These are phyloP conservation scores for Campoplex nolae DNA, from an alignment of 2,888 invertebrate genomes.

Conservation along the genomic window DNA sequence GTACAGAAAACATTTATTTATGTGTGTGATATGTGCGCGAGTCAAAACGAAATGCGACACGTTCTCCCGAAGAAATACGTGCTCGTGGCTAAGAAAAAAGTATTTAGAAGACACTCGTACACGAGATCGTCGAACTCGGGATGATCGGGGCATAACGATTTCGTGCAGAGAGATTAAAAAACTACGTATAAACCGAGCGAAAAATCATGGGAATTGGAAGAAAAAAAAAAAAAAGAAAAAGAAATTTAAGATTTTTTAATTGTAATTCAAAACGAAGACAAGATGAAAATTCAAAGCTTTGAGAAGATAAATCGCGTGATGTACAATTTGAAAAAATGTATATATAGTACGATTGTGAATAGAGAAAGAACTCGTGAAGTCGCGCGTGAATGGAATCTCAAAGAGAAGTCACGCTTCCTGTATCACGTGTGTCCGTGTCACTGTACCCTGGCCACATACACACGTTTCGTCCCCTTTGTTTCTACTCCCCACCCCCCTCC, in stretches of 20 bases:
- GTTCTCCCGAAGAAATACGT: slow-evolving; percentile 1
- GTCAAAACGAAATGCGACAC: neutral
- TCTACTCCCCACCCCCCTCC: neutral
- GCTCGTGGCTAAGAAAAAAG: neutral
- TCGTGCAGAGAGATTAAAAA: neutral
- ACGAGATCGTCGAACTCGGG: neutral
- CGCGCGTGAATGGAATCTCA: slow-evolving; percentile 65
- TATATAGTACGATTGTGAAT: slow-evolving; percentile 42
- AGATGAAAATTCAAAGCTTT: neutral
- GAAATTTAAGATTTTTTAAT: neutral
- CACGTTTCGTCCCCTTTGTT: slow-evolving; percentile 37
- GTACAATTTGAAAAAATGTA: neutral
- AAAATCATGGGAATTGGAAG: neutral
- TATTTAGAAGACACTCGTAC: neutral
- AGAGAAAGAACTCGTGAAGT: slow-evolving; percentile 38
- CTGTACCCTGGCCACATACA: slow-evolving; percentile 52
- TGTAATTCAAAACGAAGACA: neutral
- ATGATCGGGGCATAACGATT: neutral
- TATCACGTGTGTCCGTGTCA: slow-evolving; percentile 65
- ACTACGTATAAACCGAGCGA: neutral
- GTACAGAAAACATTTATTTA: neutral
- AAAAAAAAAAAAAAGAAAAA: neutral
- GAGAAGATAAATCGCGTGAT: neutral
- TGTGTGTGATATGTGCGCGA: neutral
- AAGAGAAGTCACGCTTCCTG: slow-evolving; percentile 66